phyloP scores from a whole-genome alignment of 2,113 vertebrate genomes.

The Oncorhynchus kisutch region DNA sequence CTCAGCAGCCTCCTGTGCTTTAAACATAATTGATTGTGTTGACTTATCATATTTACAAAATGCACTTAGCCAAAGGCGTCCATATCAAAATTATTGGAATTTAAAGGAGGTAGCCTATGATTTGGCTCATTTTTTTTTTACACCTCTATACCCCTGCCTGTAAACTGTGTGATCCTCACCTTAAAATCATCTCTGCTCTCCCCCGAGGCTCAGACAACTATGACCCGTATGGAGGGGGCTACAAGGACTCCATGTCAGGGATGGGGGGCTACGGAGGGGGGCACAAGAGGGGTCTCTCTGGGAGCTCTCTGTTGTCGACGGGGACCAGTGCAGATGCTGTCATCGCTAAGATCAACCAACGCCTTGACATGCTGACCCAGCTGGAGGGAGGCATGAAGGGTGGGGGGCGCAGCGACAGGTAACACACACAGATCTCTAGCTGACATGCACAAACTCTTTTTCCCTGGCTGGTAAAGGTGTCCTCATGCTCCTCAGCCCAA shows the following conservation, averaged over 20 bases:
- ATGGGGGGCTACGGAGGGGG: slow-evolving; percentile 63
- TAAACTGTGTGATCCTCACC: too few species aligned
- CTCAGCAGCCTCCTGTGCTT: too few species aligned
- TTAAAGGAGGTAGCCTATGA: too few species aligned
- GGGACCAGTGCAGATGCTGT: slow-evolving; percentile 78
- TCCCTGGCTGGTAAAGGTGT: too few species aligned
- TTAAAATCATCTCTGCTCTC: neutral
- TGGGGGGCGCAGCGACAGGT: slow-evolving; percentile 69
- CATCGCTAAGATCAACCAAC: slow-evolving; percentile 87
- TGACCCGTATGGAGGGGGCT: slow-evolving; percentile 65
- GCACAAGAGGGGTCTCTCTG: slow-evolving; percentile 67
- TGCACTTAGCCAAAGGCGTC: too few species aligned
- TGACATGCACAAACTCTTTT: too few species aligned
- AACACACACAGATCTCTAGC: slow-evolving; percentile 20
- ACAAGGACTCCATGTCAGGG: slow-evolving; percentile 73
- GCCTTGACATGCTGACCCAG: slow-evolving; percentile 81
- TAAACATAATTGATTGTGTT: too few species aligned
- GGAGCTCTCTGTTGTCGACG: slow-evolving; percentile 60
- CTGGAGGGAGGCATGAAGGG: slow-evolving; percentile 69
- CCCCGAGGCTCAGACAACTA: slow-evolving; percentile 64
- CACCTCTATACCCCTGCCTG: too few species aligned
- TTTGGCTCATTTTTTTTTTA: too few species aligned
- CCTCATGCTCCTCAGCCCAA: too few species aligned
- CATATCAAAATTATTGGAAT: too few species aligned
- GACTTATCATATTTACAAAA: too few species aligned